Base-by-base conservation (phyloP, 2,113 vertebrate species). In the Steatornis caripensis region DNA sequence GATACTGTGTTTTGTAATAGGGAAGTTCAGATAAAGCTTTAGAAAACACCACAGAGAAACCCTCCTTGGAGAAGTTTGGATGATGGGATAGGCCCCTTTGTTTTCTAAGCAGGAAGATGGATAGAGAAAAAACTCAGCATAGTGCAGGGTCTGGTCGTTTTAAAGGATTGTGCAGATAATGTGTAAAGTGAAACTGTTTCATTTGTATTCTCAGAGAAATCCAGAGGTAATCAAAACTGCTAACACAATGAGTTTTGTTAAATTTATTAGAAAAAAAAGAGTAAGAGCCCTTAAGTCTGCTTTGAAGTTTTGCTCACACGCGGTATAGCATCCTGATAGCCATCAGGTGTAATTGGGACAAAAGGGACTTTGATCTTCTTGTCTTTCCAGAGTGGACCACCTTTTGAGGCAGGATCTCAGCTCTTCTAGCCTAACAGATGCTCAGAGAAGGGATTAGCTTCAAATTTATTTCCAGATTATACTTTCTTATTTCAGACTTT, bases 281-380 rank as follows among this genome's bases (percentile, higher is more conserved):
- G 16, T 87, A 55, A 85, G 68, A 94, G 49, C 68, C 75, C 41
- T 83, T 86, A 90, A 79, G 61, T 61, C 34, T 80, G 66, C 94
- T 96, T 97, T 95, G 94, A 95, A 96, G 94, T 92, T 94, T 80
- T 92, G 45, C 75, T 90, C 14, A 1, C 32, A 37, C 43, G 53
- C n/a, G 18, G 49, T 72, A 14, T 54, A 88, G 85, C 11, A 2
- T 85, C 18, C 2, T 77, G 79, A 86, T 95, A 90, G 82, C 83
- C 92, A 77, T 95, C 79, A 96, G 91, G 76, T 91, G 60, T 87
- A 87, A 87, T 10, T 74, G 72, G 84, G 72, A 91, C 84, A 55
- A 89, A 92, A 91, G 43, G 46, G 60, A 78, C 94, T 96, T 97
- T 92, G 89, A 91, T 93, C 83, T 89, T 70, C 77, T 66, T 86